phyloP scores from a whole-genome alignment of 2,888 invertebrate genomes.

The Villa cingulata region DNA sequence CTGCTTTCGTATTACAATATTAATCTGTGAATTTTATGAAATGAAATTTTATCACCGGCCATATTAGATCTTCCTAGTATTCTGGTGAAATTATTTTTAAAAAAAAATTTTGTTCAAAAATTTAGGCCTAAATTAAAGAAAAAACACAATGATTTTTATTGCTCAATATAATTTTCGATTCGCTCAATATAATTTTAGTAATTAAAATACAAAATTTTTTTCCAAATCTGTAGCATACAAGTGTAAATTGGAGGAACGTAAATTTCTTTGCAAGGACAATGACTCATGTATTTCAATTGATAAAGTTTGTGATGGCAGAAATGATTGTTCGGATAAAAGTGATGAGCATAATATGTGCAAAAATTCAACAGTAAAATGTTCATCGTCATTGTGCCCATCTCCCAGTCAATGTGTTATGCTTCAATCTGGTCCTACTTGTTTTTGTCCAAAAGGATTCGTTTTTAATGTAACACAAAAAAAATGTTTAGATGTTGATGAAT shows the following conservation, averaged over 20 bases:
- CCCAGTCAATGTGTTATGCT: slow-evolving; percentile 35
- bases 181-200: slow-evolving; percentile 2
- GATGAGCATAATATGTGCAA: slow-evolving; percentile 43
- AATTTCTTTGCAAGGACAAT: slow-evolving; percentile 42
- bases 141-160: too few relatives aligned
- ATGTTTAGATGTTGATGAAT: slow-evolving; percentile 48
- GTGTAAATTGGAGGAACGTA: slow-evolving; percentile 38
- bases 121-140: too few relatives aligned
- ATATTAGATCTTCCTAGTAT: too few relatives aligned
- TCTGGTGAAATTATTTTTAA: too few relatives aligned
- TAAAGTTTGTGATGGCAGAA: slow-evolving; percentile 41
- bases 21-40: too few relatives aligned
- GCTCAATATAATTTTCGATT: too few relatives aligned
- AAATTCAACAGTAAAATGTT: slow-evolving; percentile 19
- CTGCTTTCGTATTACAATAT: neutral
- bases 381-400: slow-evolving; percentile 23
- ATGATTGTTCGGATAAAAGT: slow-evolving; percentile 46
- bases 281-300: slow-evolving; percentile 40
- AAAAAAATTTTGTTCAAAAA: too few relatives aligned
- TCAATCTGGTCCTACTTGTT: slow-evolving; percentile 43
- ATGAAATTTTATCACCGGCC: too few relatives aligned
- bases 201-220: neutral
- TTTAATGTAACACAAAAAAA: slow-evolving; percentile 18
- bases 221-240: slow-evolving; percentile 16
- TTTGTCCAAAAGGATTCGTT: slow-evolving; percentile 40